Percentiles rank a stretch among this genome's conserved stretches.
Conservation (phyloP, 2,888 invertebrate species). For the Carabus problematicus region DNA sequence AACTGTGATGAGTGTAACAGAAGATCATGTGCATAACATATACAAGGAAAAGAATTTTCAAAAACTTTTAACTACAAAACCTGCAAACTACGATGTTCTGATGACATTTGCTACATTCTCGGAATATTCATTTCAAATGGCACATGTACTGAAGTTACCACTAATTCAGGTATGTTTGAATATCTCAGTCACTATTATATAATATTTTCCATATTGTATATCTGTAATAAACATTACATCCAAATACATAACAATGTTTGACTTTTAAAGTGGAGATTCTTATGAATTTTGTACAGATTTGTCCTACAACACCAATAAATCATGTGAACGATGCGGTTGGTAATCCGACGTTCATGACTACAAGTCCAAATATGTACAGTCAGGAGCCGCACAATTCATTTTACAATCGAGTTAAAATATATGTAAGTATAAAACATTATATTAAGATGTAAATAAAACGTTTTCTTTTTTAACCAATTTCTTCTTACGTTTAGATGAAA, state of each 20-base stretch:
- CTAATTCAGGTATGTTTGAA: slow-evolving; percentile 21
- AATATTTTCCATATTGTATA: no score
- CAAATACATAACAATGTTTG: no score
- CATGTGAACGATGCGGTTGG: slow-evolving; percentile 28
- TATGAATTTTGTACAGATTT: slow-evolving; percentile 23
- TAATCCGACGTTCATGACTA: slow-evolving; percentile 19
- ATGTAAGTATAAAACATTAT: slow-evolving; percentile 16
- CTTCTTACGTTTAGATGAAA: slow-evolving; percentile 11
- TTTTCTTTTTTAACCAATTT: neutral
- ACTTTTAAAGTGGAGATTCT: neutral
- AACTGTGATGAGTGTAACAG: neutral
- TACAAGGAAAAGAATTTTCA: slow-evolving; percentile 22
- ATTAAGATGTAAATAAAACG: neutral
- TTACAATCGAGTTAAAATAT: slow-evolving; percentile 20
- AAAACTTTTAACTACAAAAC: slow-evolving; percentile 12
- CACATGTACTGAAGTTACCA: slow-evolving; percentile 26
- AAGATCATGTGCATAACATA: slow-evolving; percentile 14
- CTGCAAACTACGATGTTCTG: slow-evolving; percentile 23
- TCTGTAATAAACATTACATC: no score
- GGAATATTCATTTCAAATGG: slow-evolving; percentile 21
- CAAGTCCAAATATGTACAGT: slow-evolving; percentile 13
- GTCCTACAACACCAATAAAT: slow-evolving; percentile 20
- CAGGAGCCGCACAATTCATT: slow-evolving; percentile 7
- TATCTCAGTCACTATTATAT: neutral
- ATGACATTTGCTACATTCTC: slow-evolving; percentile 32